Evolutionary conservation across 2,113 vertebrate genomes (phyloP), one percentile per base, ranked within the genome.

Genomic region (Triplophysa siluroides): DNA sequence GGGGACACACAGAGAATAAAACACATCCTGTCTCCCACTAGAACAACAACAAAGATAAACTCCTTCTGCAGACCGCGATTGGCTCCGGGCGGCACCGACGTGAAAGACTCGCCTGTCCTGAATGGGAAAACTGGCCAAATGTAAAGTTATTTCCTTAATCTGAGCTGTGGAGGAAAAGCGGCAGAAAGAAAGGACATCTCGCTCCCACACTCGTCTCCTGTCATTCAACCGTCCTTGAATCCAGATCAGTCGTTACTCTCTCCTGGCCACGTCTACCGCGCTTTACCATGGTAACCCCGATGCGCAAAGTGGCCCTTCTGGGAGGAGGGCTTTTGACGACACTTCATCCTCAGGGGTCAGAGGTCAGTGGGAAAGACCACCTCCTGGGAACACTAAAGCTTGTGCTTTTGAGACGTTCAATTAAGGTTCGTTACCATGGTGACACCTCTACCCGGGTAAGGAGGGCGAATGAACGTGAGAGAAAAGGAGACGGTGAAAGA

Each of bases 171-270:
- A 83, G 76, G 62, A 84, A 81, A 74, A 74, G 33, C 52, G 58
- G 33, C 56, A 11, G 68, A 73, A 33, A 24, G 58, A 78, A 58
- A 79, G 65, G 24, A 83, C 64, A 64, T 74, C 72, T 52, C 66
- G 26, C 73, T 76, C 82, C 60, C 73, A 76, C 66, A 79, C 66
- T 79, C 62, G 54, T 50, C 50, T 61, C 80, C 87, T 78, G 88
- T 83, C 83, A 89, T 89, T 90, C 85, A 86, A 77, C 87, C 71
- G 68, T 85, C 81, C 79, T 81, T 90, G 83, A 88, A 85, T 88
- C 50, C 14, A 85, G 84, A 84, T 73, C 69, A 75, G 78, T 88
- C 85, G 29, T 63, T 52, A 43, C 78, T 78, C 61, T 6, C 26
- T 63, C 63, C 54, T 75, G 52, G 56, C 58, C 2, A 1, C 24